phyloP scores from a whole-genome alignment of 2,888 invertebrate genomes.

The Aphodius granarius region DNA sequence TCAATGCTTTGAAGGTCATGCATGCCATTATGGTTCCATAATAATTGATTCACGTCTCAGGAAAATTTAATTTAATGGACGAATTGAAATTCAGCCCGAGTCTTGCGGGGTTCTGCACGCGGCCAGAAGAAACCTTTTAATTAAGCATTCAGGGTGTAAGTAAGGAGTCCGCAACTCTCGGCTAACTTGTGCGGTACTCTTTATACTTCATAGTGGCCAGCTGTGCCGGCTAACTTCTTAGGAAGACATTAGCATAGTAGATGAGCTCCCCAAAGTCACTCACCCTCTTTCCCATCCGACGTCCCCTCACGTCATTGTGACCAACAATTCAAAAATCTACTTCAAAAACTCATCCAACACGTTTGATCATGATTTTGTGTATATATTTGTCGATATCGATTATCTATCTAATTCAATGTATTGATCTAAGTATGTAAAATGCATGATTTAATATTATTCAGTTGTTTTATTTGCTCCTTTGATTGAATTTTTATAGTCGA shows the following conservation, averaged over 20 bases:
- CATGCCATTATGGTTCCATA: not conserved
- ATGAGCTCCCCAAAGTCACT: slow-evolving; percentile 43
- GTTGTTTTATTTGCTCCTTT: no score
- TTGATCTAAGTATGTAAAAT: no score
- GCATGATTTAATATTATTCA: no score
- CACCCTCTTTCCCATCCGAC: slow-evolving; percentile 24
- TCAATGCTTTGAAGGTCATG: no score
- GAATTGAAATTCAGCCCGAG: slow-evolving; percentile 23
- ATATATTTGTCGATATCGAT: no score
- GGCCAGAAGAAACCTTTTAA: slow-evolving; percentile 37
- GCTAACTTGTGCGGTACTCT: slow-evolving; percentile 50
- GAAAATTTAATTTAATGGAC: slow-evolving; percentile 26
- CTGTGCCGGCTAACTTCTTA: slow-evolving; percentile 55
- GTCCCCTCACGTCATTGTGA: slow-evolving; percentile 1
- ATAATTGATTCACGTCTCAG: not conserved
- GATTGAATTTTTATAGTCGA: not conserved
- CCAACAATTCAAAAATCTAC: not conserved
- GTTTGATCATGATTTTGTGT: no score
- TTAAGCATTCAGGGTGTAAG: slow-evolving; percentile 44
- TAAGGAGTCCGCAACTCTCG: slow-evolving; percentile 36
- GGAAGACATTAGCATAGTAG: slow-evolving; percentile 54
- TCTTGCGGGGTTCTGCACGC: slow-evolving; percentile 13
- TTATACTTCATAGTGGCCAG: slow-evolving; percentile 62
- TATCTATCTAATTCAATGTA: no score
- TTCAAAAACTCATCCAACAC: no score